Base-by-base conservation (phyloP, 2,797 vertebrate species). In the Bradypodion ventrale region DNA sequence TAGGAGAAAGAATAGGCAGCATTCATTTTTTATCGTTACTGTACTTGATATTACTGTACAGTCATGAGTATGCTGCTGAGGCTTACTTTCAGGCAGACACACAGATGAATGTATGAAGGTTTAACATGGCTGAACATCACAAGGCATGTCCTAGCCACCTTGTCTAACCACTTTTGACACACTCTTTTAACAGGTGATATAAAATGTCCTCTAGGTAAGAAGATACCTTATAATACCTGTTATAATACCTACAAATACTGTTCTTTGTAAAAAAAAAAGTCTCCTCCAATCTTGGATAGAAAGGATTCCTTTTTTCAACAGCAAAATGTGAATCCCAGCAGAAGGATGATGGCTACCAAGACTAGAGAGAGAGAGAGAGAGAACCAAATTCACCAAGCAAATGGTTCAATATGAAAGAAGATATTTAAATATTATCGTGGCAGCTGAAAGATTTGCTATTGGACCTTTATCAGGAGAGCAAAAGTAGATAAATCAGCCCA, bases 371-470 rank as follows among this genome's bases (percentile, higher is more conserved):
- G 66, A 73, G 66, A 62, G 72, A 85, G 40, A 74, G 70, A 19
- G 60, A 62, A 46, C 83, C 86, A 90, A 86, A 91, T 87, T 89
- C 75, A 83, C 81, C 42, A 87, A 0, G 15, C 89, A 88, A 0
- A 7, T 83, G 79, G 89, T 87, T n/a, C 72, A 72, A 76, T 83
- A 89, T 90, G 88, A 88, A 92, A 90, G 76, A 80, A 92, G 74
- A 89, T 92, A 87, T 93, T 94, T 93, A 84, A 87, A 89, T 87
- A 42, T 91, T 90, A 80, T 88, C 87, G 93, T 88, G 88, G 87
- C 88, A 16, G 66, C 90, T 87, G 83, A 80, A 84, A 4, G 25
- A 87, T 87, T 80, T 1, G 35, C 78, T 91, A 87, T 73, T 87
- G 40, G 88, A 80, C 75, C 85, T 84, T 85, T 87, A 75, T 87